Conservation (phyloP, 2,113 vertebrate genomes). For the Talpa occidentalis region DNA sequence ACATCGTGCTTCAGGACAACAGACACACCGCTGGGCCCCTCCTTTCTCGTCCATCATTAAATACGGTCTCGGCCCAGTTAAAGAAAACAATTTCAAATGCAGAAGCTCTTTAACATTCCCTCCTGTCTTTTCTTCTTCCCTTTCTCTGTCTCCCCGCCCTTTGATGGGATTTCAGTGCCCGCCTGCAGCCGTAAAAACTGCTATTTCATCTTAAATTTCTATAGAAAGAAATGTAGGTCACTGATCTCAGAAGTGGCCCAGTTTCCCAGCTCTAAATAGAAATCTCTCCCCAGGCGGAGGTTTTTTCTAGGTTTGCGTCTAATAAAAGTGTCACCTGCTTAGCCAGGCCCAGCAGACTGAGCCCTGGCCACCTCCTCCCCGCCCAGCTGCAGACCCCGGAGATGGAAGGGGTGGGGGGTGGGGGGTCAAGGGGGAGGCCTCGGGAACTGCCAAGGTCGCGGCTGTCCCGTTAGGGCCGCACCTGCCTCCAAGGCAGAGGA, state of each 20-base stretch:
- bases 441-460: fast-evolving
- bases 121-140: not conserved
- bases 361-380: not conserved
- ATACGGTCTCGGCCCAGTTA: not conserved
- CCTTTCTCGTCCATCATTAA: slow-evolving; percentile 36
- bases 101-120: not conserved
- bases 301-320: slow-evolving; percentile 41
- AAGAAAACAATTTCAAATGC: slow-evolving; percentile 18
- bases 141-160: not conserved
- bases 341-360: not conserved
- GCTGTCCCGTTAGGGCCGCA: not conserved
- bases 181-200: fast-evolving
- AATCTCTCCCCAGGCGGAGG: slow-evolving; percentile 46
- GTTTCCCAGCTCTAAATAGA: slow-evolving; percentile 78
- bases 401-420: fast-evolving
- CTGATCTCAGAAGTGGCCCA: slow-evolving; percentile 71
- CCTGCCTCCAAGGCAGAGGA: too few species aligned
- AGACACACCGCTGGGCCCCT: slow-evolving; percentile 34
- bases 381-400: not conserved
- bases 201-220: slow-evolving; percentile 65
- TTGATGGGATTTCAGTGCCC: not conserved
- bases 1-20: slow-evolving; percentile 17
- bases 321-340: slow-evolving; percentile 40
- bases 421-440: fast-evolving
- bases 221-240: slow-evolving; percentile 76